Conservation (phyloP, 2,113 vertebrate genomes). For the Anolis carolinensis region DNA sequence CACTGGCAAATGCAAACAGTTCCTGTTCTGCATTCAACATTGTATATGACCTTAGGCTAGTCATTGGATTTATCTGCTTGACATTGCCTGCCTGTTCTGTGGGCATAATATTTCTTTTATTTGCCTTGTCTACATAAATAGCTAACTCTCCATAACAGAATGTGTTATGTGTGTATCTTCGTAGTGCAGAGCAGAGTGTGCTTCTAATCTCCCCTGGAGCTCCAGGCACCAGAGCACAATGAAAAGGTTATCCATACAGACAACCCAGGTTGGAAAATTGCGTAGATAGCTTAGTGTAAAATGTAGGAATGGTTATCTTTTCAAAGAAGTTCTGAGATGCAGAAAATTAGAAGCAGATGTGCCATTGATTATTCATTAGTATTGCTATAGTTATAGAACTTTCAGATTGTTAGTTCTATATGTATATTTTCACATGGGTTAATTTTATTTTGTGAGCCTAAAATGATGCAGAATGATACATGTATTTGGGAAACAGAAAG, state of each 20-base stretch:
- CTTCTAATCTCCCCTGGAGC: conserved; percentile 14
- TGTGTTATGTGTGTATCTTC: background rate
- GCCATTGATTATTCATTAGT: conserved; percentile 19
- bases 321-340: conserved; percentile 21
- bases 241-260: conserved; percentile 15
- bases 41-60: conserved; percentile 34
- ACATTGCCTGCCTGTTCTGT: conserved; percentile 26
- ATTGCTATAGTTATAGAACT: no score
- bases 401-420: no score
- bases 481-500: background rate
- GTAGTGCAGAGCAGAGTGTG: background rate
- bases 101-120: conserved; percentile 22
- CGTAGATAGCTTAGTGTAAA: conserved; percentile 20
- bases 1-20: background rate
- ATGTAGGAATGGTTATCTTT: background rate
- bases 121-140: conserved; percentile 2
- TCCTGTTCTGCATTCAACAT: background rate
- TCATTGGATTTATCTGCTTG: background rate
- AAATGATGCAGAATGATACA: conserved; percentile 32
- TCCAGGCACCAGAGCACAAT: background rate
- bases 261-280: conserved; percentile 38
- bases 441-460: conserved; percentile 21
- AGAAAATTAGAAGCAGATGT: conserved; percentile 39
- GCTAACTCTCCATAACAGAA: background rate
- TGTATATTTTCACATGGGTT: no score